Percentiles rank a stretch among this genome's conserved stretches.
phyloP scores from a whole-genome alignment of 2,888 invertebrate species.

The Eurytoma adleriae region DNA sequence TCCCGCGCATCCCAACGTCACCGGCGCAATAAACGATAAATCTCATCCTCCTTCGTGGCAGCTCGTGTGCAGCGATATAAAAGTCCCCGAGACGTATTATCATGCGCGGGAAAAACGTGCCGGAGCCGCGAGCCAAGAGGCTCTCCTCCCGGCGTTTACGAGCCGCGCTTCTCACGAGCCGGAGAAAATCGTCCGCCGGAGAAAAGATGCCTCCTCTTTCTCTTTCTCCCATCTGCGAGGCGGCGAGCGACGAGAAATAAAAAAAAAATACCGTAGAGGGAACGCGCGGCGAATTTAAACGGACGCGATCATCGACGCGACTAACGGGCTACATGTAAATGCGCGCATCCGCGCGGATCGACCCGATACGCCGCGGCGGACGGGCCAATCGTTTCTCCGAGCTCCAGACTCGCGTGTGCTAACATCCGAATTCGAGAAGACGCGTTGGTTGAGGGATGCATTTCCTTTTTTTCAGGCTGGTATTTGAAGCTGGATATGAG shows the following conservation, averaged over 20 bases:
- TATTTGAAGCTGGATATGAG: no score
- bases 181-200: slow-evolving; percentile 29
- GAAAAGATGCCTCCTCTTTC: slow-evolving; percentile 18
- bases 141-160: slow-evolving; percentile 1
- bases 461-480: no score
- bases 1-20: slow-evolving; percentile 6
- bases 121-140: slow-evolving; percentile 45
- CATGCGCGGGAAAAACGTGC: slow-evolving; percentile 26
- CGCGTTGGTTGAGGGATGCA: no score
- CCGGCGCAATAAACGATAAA: slow-evolving; percentile 21
- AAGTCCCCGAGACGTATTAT: slow-evolving; percentile 9
- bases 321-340: slow-evolving; percentile 36
- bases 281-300: slow-evolving; percentile 49
- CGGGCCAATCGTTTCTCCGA: no score
- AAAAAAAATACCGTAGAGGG: slow-evolving; percentile 49
- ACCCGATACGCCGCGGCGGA: background rate
- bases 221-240: slow-evolving; percentile 19
- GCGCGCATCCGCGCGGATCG: background rate
- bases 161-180: slow-evolving; percentile 43
- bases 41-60: background rate
- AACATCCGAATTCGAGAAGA: no score
- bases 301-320: slow-evolving; percentile 20
- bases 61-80: background rate
- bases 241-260: slow-evolving; percentile 29
- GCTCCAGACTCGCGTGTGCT: no score